Evolutionary conservation across 2,888 invertebrate species (phyloP).

Genomic region (Heliconius ismenius): DNA sequence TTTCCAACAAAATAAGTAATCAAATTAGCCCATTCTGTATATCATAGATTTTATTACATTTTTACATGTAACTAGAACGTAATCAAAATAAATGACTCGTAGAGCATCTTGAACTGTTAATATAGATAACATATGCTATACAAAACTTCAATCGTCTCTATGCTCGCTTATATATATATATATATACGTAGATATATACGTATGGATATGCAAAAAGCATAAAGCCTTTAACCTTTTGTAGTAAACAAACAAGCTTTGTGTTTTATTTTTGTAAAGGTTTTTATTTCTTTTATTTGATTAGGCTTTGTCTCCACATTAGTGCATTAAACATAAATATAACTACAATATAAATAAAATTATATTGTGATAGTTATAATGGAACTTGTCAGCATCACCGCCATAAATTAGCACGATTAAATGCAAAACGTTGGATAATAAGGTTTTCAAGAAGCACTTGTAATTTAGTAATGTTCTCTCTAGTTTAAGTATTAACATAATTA

Average conservation of each 20-base stretch:
- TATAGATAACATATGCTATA: background rate
- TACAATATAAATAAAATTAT: background rate
- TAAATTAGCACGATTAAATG: background rate
- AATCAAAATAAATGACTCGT: background rate
- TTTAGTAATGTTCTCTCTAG: background rate
- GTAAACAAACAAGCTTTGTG: slow-evolving; percentile 31
- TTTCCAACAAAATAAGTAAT: background rate
- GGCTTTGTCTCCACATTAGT: slow-evolving; percentile 20
- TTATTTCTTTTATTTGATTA: slow-evolving; percentile 17
- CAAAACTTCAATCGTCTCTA: background rate
- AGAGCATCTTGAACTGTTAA: background rate
- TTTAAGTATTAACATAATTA: background rate
- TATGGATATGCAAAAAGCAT: slow-evolving; percentile 27
- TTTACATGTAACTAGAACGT: background rate
- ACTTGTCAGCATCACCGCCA: background rate
- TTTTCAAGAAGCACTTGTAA: background rate
- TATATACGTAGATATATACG: background rate
- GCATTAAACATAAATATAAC: background rate
- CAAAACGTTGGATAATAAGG: background rate
- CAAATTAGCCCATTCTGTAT: background rate
- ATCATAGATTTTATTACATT: background rate
- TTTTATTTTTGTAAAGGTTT: slow-evolving; percentile 26
- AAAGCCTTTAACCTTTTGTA: slow-evolving; percentile 36
- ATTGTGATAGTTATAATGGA: background rate
- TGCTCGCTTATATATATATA: background rate